Base-by-base conservation (phyloP, 2,113 vertebrate genomes). In the Larimichthys polyactis region DNA sequence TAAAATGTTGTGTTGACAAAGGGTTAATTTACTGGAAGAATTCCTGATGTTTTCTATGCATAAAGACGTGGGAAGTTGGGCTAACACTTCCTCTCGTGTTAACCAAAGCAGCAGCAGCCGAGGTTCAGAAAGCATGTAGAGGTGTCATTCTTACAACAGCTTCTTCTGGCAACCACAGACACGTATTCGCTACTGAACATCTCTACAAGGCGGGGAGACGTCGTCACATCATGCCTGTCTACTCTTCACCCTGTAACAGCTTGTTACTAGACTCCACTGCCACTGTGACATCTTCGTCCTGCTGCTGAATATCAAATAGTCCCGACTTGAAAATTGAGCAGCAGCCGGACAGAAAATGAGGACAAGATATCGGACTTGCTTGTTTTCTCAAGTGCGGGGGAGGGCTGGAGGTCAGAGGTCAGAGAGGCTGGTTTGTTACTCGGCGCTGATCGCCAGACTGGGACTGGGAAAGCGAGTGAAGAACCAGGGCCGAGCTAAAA, bases 281-380 rank as follows among this genome's bases (percentile, higher is more conserved):
- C 62, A 80, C 86, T 65, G 52, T 78, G 84, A 87, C 87, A 83
- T 86, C 86, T 83, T 73, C n/a, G 24, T 81, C 88, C 87, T 29
- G 16, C 85, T 76, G 80, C 72, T 84, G 89, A 86, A 90, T 87
- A 84, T 84, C 83, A 87, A 92, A 86, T 54, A 84, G 75, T 81
- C 36, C 71, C 44, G 48, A 77, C 48, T 72, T 83, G 69, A 90
- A 89, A 89, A 90, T 57, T 46, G 75, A 84, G 78, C 75, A 20
- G 70, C 15, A 20, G 36, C 72, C 2, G 70, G 72, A 81, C 74
- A 79, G 73, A 73, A 83, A 84, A 78, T 79, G 58, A 89, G 68
- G 75, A 87, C 67, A 24, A 51, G 67, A 85, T 70, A 79, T 71
- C 19, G 3, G 36, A 71, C 73, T 73, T 51, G 68, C 55, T 77